Base-by-base conservation (phyloP, 2,888 invertebrate genomes). In the Aporophyla lueneburgensis region DNA sequence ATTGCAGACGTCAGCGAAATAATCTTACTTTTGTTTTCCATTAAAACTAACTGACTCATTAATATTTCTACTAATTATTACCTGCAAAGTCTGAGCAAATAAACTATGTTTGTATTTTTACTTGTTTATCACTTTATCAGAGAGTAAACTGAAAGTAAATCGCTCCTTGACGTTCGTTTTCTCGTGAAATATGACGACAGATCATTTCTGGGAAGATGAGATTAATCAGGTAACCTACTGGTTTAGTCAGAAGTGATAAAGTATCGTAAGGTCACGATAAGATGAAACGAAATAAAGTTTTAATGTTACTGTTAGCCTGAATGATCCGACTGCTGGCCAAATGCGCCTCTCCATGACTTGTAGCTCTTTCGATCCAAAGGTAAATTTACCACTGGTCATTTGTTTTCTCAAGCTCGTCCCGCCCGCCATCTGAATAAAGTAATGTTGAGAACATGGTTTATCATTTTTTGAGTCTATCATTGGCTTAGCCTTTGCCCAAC, bases 1-100 rank as follows among this genome's bases (percentile, higher is more conserved):
- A 61, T 53, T 66, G 19, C 43, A 2, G 67, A 80, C 75, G 81
- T 81, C 85, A 80, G 40, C 0, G 12, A 66, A 53, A 24, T 69
- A 71, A 81, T 71, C 65, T 66, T 5, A 12, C 49, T 66, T 46
- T 74, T 70, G 53, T 75, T 75, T 80, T 71, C 33, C 54, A 43
- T 71, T 53, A 49, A n/a, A 66, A 54, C 21, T 61, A 12, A 67
- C 40, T 79, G 79, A 86, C 21, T 83, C 79, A 83, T 69, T 76
- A 68, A 71, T 76, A 85, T 66, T 85, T 81, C 86, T 76, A 40
- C 74, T 78, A 81, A 78, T 53, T 56, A 76, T 71, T 78, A 74
- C 74, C 69, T 59, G 69, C 58, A 61, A 67, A 21, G 65, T 69
- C 54, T 61, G 5, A 19, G 62, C 67, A 86, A 86, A 86, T 67